Base-by-base conservation (phyloP, 1,140 invertebrate genomes). In the Nephila pilipes region DNA sequence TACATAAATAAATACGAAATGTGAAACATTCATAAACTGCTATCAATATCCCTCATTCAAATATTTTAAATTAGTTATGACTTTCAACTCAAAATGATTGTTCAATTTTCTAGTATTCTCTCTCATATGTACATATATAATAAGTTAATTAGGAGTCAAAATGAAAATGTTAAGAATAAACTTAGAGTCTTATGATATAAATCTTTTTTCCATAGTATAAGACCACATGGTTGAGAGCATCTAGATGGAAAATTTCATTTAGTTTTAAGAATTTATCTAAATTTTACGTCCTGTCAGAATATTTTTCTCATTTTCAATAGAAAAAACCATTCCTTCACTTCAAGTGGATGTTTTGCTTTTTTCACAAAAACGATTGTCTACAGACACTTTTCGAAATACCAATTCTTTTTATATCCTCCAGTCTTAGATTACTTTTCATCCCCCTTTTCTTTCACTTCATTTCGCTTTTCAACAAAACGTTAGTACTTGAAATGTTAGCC, bases 361-460 rank as follows among this genome's bases (percentile, higher is more conserved):
- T 57, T 22, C 29, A 81, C 80, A 83, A 83, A 83, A 83, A n/a
- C 80, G 80, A 83, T 83, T 83, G 80, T 83, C 80, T 83, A 83
- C 80, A 83, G 54, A 83, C 80, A 83, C 80, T 57, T 83, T 29
- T 83, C 54, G 80, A 83, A 83, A 83, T 83, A 83, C 80, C 80
- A 83, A 57, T 83, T 83, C 80, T 83, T 83, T 83, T 75, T 75
- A 75, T 75, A 75, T 75, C 65, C 65, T 75, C 65, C 65, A 12
- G 65, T 75, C 65, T 75, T 32, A 75, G 65, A 75, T 75, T 32
- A 54, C 80, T 57, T 83, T 83, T 54, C 80, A 83, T 38, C 20
- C 14, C 22, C 29, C 80, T 55, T 55, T 79, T 83, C 80, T 83
- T 83, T 57, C 80, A 83, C 80, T 83, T 83, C 80, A 83, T 83